Percentiles rank a stretch among this genome's conserved stretches.
These are phyloP conservation scores for Poecilia velifera DNA, from an alignment of 2,797 vertebrate genomes.

Conservation along the genomic window DNA sequence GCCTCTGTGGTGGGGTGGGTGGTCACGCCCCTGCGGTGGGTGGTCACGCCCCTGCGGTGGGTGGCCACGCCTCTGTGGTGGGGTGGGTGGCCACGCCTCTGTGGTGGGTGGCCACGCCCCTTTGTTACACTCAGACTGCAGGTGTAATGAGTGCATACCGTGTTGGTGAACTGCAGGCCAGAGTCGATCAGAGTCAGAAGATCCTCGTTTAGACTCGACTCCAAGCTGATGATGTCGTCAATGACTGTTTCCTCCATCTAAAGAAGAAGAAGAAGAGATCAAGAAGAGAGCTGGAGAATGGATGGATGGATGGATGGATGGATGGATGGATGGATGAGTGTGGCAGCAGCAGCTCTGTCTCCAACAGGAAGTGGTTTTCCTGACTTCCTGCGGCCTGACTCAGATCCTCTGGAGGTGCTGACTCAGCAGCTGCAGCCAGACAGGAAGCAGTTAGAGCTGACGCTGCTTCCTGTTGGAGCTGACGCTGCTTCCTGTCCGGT, in stretches of 20 bases:
- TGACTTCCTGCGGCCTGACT: constrained; percentile 21
- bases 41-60: too few species aligned
- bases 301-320: too few species aligned
- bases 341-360: background rate
- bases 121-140: too few species aligned
- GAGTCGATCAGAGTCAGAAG: constrained; percentile 85
- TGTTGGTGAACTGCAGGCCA: constrained; percentile 84
- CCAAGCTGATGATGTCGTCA: constrained; percentile 92
- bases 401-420: constrained; percentile 21
- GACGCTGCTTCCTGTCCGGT: background rate
- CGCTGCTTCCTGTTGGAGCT: background rate
- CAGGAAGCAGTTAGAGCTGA: background rate
- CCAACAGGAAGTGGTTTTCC: background rate
- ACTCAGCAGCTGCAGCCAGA: constrained; percentile 26
- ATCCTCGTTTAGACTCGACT: constrained; percentile 90
- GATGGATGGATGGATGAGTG: background rate
- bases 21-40: background rate
- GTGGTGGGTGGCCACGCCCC: too few species aligned
- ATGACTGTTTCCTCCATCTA: constrained; percentile 88
- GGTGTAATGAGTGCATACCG: constrained; percentile 68
- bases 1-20: background rate
- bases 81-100: too few species aligned
- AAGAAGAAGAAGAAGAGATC: background rate
- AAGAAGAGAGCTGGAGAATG: background rate
- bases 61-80: too few species aligned